Evolutionary conservation across 2,797 vertebrate species (phyloP), one percentile per base, ranked within the genome.

Genomic region (Sebastes melanostomus): DNA sequence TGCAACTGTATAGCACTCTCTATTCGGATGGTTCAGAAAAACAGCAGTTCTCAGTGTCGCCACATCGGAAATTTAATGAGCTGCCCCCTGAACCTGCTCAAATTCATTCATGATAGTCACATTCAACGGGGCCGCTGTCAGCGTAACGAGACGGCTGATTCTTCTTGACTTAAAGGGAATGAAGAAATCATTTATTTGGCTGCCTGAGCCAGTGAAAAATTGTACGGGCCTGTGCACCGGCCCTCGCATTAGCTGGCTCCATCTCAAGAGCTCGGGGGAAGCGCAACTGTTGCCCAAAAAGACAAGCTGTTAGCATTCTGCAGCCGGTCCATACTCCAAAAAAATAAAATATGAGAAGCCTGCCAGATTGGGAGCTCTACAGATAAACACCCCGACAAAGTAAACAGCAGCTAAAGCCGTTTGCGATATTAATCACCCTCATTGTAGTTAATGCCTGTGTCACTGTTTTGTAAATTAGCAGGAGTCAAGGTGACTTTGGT

Each of bases 401-500:
- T 84, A 86, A 91, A 91, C 87, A 89, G 73, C 63, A 59, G 65
- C 78, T 77, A 82, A 83, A 78, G 46, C 70, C 73, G 82, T 81
- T 85, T 60, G 80, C 1, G 59, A 82, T 80, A 86, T 91, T 89
- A 89, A 89, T 92, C 79, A 84, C 78, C 60, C 63, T 54, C 59
- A n/a, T 66, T 72, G 71, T 79, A 27, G 76, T 84, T 90, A 81
- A 80, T 81, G 80, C 69, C 30, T 6, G 22, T 83, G 77, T 85
- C 71, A 52, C 75, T 76, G 77, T 88, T 90, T 77, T 80, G 78
- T 80, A 87, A 89, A 91, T 91, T 77, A 86, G 54, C 20, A 18
- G 46, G 46, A 84, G 83, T 86, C 87, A 93, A 94, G 92, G 93
- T 95, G 92, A 94, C 94, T 92, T 93, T 93, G 76, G 62, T 61